A percentile compares a stretch with the other conserved stretches of the same genome.
phyloP scores from a whole-genome alignment of 2,888 invertebrate species.

The Seladonia tumulorum region DNA sequence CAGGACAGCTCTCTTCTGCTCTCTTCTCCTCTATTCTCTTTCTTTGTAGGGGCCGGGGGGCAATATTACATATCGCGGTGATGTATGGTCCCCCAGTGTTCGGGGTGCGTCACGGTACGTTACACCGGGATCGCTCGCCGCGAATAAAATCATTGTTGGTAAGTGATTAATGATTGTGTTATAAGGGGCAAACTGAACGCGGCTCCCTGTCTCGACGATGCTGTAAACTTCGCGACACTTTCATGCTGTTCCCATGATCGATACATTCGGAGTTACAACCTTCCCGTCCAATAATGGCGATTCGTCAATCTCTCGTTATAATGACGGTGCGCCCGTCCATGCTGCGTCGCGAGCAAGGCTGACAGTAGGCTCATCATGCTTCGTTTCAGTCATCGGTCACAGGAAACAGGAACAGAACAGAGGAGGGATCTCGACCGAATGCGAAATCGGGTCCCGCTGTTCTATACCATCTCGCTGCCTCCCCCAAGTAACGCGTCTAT shows the following conservation, averaged over 20 bases:
- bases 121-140: constrained; percentile 75
- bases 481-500: background rate
- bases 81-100: constrained; percentile 71
- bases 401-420: background rate
- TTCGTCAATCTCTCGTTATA: constrained; percentile 12
- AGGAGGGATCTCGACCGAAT: too few relatives aligned
- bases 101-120: constrained; percentile 74
- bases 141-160: constrained; percentile 82
- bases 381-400: background rate
- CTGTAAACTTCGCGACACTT: constrained; percentile 69
- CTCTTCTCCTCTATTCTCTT: constrained; percentile 37
- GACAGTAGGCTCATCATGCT: background rate
- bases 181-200: constrained; percentile 63
- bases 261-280: constrained; percentile 32
- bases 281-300: background rate
- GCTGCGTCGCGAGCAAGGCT: background rate
- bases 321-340: background rate
- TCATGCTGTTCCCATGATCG: constrained; percentile 59
- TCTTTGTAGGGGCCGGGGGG: constrained; percentile 49
- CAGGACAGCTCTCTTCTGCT: constrained; percentile 58
- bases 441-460: background rate
- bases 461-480: background rate
- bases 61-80: constrained; percentile 73
- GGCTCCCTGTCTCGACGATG: constrained; percentile 55
- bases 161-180: constrained; percentile 77